phyloP scores from a whole-genome alignment of 2,888 invertebrate species.

The Spialia ferax region DNA sequence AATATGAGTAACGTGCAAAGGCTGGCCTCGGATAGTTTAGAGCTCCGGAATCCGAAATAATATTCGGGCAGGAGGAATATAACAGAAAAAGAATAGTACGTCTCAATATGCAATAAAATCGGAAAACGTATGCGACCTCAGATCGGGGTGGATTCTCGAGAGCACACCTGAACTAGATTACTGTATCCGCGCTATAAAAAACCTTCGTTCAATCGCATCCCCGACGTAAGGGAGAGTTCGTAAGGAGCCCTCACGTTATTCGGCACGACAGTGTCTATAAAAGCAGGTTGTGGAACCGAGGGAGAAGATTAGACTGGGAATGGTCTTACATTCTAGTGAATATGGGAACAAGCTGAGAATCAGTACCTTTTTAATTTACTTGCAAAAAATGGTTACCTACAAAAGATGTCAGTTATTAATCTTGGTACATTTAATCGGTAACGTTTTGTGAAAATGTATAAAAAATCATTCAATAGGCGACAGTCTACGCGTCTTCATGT shows the following conservation, averaged over 20 bases:
- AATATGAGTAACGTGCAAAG: slow-evolving; percentile 28
- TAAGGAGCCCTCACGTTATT: slow-evolving; percentile 69
- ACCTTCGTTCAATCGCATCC: slow-evolving; percentile 72
- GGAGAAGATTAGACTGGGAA: not conserved
- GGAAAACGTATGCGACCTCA: slow-evolving; percentile 77
- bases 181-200: slow-evolving; percentile 79
- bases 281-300: slow-evolving; percentile 47
- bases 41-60: slow-evolving; percentile 63
- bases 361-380: too few species aligned
- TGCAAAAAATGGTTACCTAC: too few species aligned
- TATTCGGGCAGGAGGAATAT: slow-evolving; percentile 63
- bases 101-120: slow-evolving; percentile 85
- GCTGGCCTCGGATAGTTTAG: slow-evolving; percentile 61
- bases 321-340: not conserved
- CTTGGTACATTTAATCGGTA: too few species aligned
- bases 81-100: slow-evolving; percentile 73
- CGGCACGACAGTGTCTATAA: slow-evolving; percentile 60
- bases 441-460: too few species aligned
- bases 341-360: too few species aligned
- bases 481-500: not conserved
- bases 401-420: too few species aligned
- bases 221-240: slow-evolving; percentile 69
- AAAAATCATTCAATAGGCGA: too few species aligned
- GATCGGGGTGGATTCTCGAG: slow-evolving; percentile 74
- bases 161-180: slow-evolving; percentile 84